Percentiles rank a stretch among this genome's conserved stretches.
Conservation (phyloP, 2,797 vertebrate species). For the Clarias fuscus region DNA sequence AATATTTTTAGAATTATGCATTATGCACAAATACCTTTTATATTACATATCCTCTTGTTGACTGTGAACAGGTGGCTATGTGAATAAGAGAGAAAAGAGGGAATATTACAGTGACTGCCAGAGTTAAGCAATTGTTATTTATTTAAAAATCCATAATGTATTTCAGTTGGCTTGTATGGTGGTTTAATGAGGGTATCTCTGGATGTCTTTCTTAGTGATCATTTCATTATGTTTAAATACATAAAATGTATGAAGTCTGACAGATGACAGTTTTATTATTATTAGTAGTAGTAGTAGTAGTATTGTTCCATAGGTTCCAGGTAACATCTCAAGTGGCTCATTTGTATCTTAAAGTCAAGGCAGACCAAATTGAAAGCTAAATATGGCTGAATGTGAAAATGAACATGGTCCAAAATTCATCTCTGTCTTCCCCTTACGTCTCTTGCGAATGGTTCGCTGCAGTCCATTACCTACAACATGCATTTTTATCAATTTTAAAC, state of each 20-base stretch:
- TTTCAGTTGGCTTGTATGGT: background rate
- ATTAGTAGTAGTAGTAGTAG: background rate
- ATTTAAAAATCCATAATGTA: background rate
- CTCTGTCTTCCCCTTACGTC: conserved; percentile 24
- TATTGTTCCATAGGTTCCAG: background rate
- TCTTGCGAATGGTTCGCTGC: conserved; percentile 18
- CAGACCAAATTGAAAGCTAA: background rate
- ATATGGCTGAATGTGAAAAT: background rate
- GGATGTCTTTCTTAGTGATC: background rate
- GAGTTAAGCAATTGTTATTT: background rate
- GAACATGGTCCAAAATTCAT: background rate
- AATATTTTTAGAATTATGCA: background rate
- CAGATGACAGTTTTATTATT: background rate
- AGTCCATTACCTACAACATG: conserved; percentile 37
- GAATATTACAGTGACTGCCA: background rate
- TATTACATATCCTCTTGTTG: background rate
- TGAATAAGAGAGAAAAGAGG: background rate
- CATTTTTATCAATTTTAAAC: conserved; percentile 52
- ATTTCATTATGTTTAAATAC: background rate
- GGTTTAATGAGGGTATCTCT: background rate
- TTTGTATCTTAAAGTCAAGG: background rate
- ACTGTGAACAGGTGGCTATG: background rate
- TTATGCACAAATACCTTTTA: background rate
- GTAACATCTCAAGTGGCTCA: background rate
- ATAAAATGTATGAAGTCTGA: background rate